A percentile compares a stretch with the other conserved stretches of the same genome.
Conservation (phyloP, 2,888 invertebrate genomes). For the Cancer borealis region DNA sequence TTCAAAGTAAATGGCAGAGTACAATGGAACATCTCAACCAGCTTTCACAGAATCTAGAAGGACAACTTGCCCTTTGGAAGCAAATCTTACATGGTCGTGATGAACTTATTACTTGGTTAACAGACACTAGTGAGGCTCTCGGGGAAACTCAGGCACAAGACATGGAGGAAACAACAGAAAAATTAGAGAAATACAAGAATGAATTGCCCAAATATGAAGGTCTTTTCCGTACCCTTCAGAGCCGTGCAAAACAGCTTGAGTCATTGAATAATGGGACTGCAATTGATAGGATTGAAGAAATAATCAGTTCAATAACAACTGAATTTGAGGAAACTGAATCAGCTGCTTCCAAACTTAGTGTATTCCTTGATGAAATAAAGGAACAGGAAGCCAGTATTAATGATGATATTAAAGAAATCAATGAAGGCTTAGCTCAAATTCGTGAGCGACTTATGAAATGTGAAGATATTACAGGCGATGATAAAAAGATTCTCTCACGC, state of each 20-base stretch:
- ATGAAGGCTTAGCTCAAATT: slow-evolving; percentile 86
- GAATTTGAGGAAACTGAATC: slow-evolving; percentile 77
- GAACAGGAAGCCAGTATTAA: slow-evolving; percentile 81
- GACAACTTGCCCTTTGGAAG: slow-evolving; percentile 94
- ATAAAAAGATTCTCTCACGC: slow-evolving; percentile 89
- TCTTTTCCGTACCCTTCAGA: slow-evolving; percentile 87
- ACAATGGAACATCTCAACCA: slow-evolving; percentile 85
- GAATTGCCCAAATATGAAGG: slow-evolving; percentile 90
- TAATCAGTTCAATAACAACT: slow-evolving; percentile 77
- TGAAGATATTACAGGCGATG: slow-evolving; percentile 93
- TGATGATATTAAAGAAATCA: slow-evolving; percentile 86
- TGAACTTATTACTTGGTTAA: slow-evolving; percentile 90
- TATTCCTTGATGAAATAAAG: slow-evolving; percentile 75
- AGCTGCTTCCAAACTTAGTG: slow-evolving; percentile 73
- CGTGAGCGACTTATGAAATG: slow-evolving; percentile 92
- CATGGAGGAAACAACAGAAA: slow-evolving; percentile 88
- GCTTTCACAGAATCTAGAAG: slow-evolving; percentile 89
- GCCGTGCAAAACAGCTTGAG: slow-evolving; percentile 89
- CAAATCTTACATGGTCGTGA: slow-evolving; percentile 93
- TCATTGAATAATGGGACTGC: slow-evolving; percentile 87
- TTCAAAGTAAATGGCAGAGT: slow-evolving; percentile 78
- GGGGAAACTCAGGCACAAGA: slow-evolving; percentile 89
- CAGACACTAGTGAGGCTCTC: slow-evolving; percentile 89
- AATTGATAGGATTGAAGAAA: slow-evolving; percentile 82
- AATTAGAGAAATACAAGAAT: slow-evolving; percentile 90